Conservation (phyloP, 2,888 invertebrate species). For the Dyspetes luteomarginatus region DNA sequence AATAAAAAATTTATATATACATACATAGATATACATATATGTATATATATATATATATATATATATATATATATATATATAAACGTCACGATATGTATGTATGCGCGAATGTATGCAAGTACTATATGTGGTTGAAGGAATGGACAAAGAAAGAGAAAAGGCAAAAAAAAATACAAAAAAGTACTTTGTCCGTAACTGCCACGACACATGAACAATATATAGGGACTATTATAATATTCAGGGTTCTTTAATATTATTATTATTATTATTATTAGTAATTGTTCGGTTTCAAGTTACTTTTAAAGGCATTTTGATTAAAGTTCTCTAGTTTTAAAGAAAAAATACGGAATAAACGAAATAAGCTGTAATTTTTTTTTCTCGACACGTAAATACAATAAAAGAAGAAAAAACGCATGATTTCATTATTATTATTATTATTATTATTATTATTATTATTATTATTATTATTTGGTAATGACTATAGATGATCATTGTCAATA, state of each 20-base stretch:
- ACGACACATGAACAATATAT: constrained; percentile 73
- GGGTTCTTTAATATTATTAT: constrained; percentile 76
- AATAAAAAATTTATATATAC: constrained; percentile 16
- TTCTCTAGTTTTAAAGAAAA: constrained; percentile 68
- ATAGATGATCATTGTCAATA: constrained; percentile 78
- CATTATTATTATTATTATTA: constrained; percentile 70
- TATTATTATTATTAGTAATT: constrained; percentile 70
- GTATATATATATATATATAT: constrained; percentile 64
- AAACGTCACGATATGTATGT: constrained; percentile 70
- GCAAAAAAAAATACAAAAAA: constrained; percentile 56
- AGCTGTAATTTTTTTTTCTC: constrained; percentile 75
- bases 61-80: constrained; percentile 60
- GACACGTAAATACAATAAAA: constrained; percentile 72
- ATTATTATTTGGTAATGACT: constrained; percentile 75
- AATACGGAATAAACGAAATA: constrained; percentile 75
- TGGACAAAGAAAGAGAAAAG: constrained; percentile 1
- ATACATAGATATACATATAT: constrained; percentile 48
- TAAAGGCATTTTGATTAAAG: constrained; percentile 79
- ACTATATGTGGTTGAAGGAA: constrained; percentile 71
- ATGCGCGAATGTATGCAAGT: constrained; percentile 73
- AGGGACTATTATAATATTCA: constrained; percentile 78
- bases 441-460: constrained; percentile 68
- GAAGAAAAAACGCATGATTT: constrained; percentile 74
- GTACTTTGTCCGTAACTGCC: constrained; percentile 22
- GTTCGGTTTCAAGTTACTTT: constrained; percentile 79